phyloP scores from a whole-genome alignment of 2,113 vertebrate genomes.

The Hucho hucho region DNA sequence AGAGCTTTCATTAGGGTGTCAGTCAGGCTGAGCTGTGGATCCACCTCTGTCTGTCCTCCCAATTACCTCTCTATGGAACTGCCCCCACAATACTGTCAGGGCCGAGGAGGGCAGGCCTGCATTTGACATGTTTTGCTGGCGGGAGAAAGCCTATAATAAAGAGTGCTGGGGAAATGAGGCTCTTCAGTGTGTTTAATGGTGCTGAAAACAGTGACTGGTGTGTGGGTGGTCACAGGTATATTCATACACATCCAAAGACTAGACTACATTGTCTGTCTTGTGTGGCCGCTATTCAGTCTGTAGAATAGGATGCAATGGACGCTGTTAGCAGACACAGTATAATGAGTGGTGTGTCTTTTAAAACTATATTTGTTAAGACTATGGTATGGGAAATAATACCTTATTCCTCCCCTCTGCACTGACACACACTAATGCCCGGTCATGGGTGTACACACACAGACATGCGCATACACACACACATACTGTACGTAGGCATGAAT shows the following conservation, averaged over 20 bases:
- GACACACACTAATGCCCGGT: neutral
- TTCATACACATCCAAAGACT: neutral
- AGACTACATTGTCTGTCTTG: neutral
- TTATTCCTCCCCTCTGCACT: neutral
- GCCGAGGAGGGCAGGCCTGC: slow-evolving; percentile 15
- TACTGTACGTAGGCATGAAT: neutral
- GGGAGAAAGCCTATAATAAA: slow-evolving; percentile 10
- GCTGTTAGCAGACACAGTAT: neutral
- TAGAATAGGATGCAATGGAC: no score
- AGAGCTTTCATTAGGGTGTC: slow-evolving; percentile 42
- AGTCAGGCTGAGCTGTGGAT: slow-evolving; percentile 35
- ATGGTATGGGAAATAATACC: neutral
- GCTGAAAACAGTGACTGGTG: neutral
- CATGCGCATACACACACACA: neutral
- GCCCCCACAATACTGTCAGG: neutral
- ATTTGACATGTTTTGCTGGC: slow-evolving; percentile 27
- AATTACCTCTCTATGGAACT: slow-evolving; percentile 37
- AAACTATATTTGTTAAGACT: neutral
- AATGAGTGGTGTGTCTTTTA: neutral
- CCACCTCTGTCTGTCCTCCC: slow-evolving; percentile 40
- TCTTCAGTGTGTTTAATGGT: neutral
- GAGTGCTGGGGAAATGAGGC: neutral
- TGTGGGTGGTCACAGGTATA: neutral
- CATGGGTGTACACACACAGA: neutral
- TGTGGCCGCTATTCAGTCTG: neutral